Base-by-base conservation (phyloP, 2,888 invertebrate species). In the Eupeodes luniger region DNA sequence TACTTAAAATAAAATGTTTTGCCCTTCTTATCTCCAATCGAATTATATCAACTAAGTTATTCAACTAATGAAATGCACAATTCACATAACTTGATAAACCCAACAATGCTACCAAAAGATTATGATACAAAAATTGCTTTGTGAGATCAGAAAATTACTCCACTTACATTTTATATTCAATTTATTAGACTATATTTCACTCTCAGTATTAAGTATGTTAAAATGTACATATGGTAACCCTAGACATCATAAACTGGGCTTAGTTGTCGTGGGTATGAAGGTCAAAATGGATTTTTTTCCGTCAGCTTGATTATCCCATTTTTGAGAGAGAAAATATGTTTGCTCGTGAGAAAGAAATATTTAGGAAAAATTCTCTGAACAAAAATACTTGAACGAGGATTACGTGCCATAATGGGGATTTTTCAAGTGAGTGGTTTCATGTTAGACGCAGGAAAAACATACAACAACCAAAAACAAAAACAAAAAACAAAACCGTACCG, bases 271-370 rank as follows among this genome's bases (percentile, higher is more conserved):
- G 40, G 40, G 44, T 49, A 40, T 47, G 74, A 81, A 82, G 85
- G 81, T 78, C 61, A 74, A 14, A 16, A 14, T 19, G 34, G 72
- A 81, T 69, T 74, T 74, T 74, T 74, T 40, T 57, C 64, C 40
- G 44, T 44, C 69, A 53, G 12, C 59, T 59, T 9, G 27, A 59
- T 62, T 49, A 11, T 6, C 19, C 10, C 12, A n/a, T 44, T 19
- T 49, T 49, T 55, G 0, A 14, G 19, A 2, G 12, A 59, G n/a
- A 27, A 3, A n/a, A 69, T 49, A 36, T 55, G 61, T 53, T 66
- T 72, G 40, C 57, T 66, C 67, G 59, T 36, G 64, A 11, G 59
- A 27, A 77, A 27, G 67, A 85, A 81, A 85, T 72, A 66, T 81
- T 67, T 81, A 72, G 77, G 53, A 77, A 77, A 85, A 77, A 40